These are phyloP conservation scores for Embiotoca jacksoni DNA, from an alignment of 2,113 vertebrate species.

Conservation along the genomic window DNA sequence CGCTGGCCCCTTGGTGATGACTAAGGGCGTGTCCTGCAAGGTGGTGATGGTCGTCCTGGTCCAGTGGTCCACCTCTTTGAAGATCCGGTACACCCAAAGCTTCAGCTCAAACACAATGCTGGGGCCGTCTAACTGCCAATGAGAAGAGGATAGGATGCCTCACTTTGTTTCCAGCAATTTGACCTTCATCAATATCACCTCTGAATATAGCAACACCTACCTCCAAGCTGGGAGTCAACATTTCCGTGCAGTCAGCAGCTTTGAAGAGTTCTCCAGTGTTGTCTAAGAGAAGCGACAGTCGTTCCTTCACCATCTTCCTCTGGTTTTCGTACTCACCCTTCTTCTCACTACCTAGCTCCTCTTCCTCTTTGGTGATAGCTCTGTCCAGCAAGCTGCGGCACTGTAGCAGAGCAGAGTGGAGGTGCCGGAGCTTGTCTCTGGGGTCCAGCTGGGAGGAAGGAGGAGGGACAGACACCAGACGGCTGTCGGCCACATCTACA, in stretches of 20 bases:
- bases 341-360: constrained; percentile 51
- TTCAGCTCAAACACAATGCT: constrained; percentile 74
- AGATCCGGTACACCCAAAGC: constrained; percentile 79
- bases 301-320: constrained; percentile 72
- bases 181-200: not conserved
- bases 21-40: constrained; percentile 54
- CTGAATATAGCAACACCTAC: constrained; percentile 42
- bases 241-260: constrained; percentile 44
- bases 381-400: constrained; percentile 77
- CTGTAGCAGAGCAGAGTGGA: constrained; percentile 79
- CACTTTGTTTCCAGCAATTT: not conserved
- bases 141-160: constrained; percentile 23
- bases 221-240: constrained; percentile 59
- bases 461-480: constrained; percentile 75
- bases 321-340: constrained; percentile 73
- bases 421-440: constrained; percentile 71
- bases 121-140: constrained; percentile 55
- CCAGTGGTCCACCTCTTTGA: constrained; percentile 82
- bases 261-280: constrained; percentile 72
- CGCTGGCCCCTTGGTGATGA: constrained; percentile 16
- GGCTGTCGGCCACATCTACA: constrained; percentile 37
- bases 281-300: constrained; percentile 66
- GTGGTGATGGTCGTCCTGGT: constrained; percentile 58
- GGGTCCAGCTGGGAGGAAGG: constrained; percentile 73
- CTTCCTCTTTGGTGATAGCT: constrained; percentile 75